Evolutionary conservation across 64 coral and sea anemone species (phyloP), one percentile per base, ranked within the genome.

Genomic region (Acropora yongei): DNA sequence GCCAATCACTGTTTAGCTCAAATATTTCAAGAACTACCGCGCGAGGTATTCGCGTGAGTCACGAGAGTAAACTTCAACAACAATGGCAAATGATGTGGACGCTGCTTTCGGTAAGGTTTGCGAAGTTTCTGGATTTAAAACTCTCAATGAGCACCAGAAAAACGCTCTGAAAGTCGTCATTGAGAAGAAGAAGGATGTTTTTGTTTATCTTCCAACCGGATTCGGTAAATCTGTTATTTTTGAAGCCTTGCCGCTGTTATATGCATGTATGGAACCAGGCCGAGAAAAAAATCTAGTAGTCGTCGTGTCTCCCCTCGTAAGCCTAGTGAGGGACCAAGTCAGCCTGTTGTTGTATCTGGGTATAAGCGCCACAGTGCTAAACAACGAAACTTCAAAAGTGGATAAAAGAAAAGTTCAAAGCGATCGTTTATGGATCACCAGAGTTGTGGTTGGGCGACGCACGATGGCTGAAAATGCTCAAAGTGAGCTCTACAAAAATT

Each of bases 171-270:
- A n/a, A n/a, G n/a, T n/a, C n/a, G n/a, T 74, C 41, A 39, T 87
- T 10, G 44, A 87, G 6, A n/a, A 87, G 7, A 73, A 73, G 41
- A 48, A 55, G 39, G 79, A 83, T 72, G 45, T 91, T 49, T 90
- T 90, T 7, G 78, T 90, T 9, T 74, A 90, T 82, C 49, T 90
- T 39, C 78, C 89, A 69, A 90, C 78, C 17, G 43, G 89, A 41
- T 90, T 81, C 19, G 78, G 78, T 42, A 90, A 90, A 39, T 90
- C 78, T 8, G 30, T 90, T 8, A 80, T 90, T 6, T 90, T 45
- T 90, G 78, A 90, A 68, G 61, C 78, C 5, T 44, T 68, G 46
- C 77, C 78, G 5, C 39, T 80, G 14, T 6, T 81, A 12, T 79
- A n/a, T 65, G 20, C 85, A 14, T 74, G n/a, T 18, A 7, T 87